These are phyloP conservation scores for cat (Felis catus) DNA, from an alignment of 2,113 vertebrate genomes.

Conservation along the genomic window F.catus_Fca126_mat1.0 CM031415.1:59895001-59895500, in stretches of 20 bases:
- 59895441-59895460: constrained; percentile 1
- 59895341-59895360: neutral
- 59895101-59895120: neutral
- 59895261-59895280: neutral
- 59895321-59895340: neutral
- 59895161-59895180: neutral
- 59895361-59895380: neutral
- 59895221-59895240: too few relatives aligned
- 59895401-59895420: neutral
- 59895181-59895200: neutral
- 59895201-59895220: too few relatives aligned
- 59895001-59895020: neutral
- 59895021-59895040: neutral
- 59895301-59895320: neutral
- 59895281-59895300: neutral
- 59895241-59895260: too few relatives aligned
- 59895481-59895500: neutral
- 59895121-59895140: neutral
- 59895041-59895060: neutral
- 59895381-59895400: neutral
- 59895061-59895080: neutral
- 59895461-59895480: neutral
- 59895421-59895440: neutral
- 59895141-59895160: neutral
- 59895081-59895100: neutral